These are phyloP conservation scores for Fragum fragum DNA, from an alignment of 2,888 invertebrate species.

Conservation along the genomic window DNA sequence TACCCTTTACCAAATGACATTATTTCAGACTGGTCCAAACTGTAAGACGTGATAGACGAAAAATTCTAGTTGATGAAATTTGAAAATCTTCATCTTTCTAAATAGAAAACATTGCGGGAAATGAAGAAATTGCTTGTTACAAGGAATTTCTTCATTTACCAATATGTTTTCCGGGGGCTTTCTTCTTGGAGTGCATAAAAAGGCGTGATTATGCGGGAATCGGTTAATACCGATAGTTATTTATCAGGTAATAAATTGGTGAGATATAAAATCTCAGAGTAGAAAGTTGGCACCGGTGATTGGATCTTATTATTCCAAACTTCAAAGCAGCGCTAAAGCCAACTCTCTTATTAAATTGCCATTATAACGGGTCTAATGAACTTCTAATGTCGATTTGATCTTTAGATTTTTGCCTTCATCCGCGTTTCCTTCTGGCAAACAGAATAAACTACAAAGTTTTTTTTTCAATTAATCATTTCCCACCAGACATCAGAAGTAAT, in stretches of 20 bases:
- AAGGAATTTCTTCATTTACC: too few relatives aligned
- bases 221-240: too few relatives aligned
- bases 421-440: background rate
- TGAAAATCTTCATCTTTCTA: too few relatives aligned
- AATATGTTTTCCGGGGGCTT: too few relatives aligned
- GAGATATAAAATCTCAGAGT: background rate
- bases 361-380: background rate
- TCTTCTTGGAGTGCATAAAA: too few relatives aligned
- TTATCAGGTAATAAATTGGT: background rate
- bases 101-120: too few relatives aligned
- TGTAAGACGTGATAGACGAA: too few relatives aligned
- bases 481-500: background rate
- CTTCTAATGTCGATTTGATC: background rate
- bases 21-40: too few relatives aligned
- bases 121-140: too few relatives aligned
- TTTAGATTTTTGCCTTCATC: background rate
- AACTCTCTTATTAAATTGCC: background rate
- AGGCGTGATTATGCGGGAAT: too few relatives aligned
- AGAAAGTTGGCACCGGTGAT: background rate
- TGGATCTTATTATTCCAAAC: background rate
- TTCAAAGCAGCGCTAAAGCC: background rate
- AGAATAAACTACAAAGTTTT: background rate
- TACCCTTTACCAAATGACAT: too few relatives aligned
- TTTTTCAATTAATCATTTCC: background rate
- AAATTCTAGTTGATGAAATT: too few relatives aligned